Conservation (phyloP, 1,140 invertebrate genomes). For the Diachasmimorpha longicaudata region DNA sequence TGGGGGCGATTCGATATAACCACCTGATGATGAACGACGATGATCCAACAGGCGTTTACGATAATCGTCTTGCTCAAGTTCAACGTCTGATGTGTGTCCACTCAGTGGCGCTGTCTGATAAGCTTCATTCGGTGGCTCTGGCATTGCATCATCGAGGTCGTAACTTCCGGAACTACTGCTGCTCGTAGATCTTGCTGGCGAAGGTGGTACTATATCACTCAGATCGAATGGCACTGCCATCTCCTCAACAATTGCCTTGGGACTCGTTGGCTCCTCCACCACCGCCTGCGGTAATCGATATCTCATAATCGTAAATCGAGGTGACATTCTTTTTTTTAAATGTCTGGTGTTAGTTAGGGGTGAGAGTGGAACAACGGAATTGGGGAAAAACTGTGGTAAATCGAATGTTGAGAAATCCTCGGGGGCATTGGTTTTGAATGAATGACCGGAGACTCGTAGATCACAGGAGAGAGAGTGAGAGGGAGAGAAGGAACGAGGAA, state of each 20-base stretch:
- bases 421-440: not conserved
- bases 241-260: constrained; percentile 53
- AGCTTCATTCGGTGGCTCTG: constrained; percentile 40
- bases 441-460: not conserved
- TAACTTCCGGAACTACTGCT: constrained; percentile 68
- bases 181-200: constrained; percentile 51
- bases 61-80: constrained; percentile 53
- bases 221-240: constrained; percentile 40
- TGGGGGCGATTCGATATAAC: constrained; percentile 79
- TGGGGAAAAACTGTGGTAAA: not conserved
- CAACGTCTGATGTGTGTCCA: constrained; percentile 44
- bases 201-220: constrained; percentile 42
- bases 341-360: not conserved
- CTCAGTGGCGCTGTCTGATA: constrained; percentile 40
- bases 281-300: constrained; percentile 43
- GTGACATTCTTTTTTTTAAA: not conserved
- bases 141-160: constrained; percentile 56
- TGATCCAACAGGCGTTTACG: constrained; percentile 50
- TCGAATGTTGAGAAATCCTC: not conserved
- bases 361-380: not conserved
- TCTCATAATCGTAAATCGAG: constrained; percentile 1
- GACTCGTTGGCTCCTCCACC: constrained; percentile 53
- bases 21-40: constrained; percentile 78
- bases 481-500: too few species aligned
- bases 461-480: not conserved